Evolutionary conservation across 2,888 invertebrate species (phyloP).

Genomic region (Mythimna lalbum): DNA sequence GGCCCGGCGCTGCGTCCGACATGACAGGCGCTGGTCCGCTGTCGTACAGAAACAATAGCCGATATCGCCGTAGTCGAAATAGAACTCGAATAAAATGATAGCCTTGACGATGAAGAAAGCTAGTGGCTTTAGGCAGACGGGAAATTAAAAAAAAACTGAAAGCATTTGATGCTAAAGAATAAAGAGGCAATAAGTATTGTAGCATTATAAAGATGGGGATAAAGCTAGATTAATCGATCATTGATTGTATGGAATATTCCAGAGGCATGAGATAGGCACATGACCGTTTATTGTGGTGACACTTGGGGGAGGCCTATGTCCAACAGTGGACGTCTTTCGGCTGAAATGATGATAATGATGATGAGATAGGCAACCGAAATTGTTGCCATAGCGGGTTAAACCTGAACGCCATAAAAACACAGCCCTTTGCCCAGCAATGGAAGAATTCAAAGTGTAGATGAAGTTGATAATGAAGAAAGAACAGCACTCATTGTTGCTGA

Average conservation of each 20-base stretch:
- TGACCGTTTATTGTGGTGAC: no score
- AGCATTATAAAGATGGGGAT: no score
- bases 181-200: no score
- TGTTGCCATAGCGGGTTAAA: neutral
- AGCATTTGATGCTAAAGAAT: neutral
- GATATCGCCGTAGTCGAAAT: slow-evolving; percentile 42
- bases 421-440: neutral
- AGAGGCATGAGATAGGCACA: no score
- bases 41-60: slow-evolving; percentile 51
- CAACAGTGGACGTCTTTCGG: no score
- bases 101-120: slow-evolving; percentile 40
- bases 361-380: neutral
- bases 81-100: slow-evolving; percentile 58
- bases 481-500: neutral
- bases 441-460: neutral
- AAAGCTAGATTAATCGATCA: no score
- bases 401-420: neutral
- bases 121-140: neutral
- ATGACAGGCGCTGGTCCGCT: slow-evolving; percentile 52
- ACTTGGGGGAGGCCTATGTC: no score
- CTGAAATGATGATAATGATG: no score
- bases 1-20: slow-evolving; percentile 55
- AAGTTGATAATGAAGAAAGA: neutral
- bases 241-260: no score
- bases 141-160: neutral